phyloP scores from a whole-genome alignment of 2,888 invertebrate species.

The Frankliniella fusca region DNA sequence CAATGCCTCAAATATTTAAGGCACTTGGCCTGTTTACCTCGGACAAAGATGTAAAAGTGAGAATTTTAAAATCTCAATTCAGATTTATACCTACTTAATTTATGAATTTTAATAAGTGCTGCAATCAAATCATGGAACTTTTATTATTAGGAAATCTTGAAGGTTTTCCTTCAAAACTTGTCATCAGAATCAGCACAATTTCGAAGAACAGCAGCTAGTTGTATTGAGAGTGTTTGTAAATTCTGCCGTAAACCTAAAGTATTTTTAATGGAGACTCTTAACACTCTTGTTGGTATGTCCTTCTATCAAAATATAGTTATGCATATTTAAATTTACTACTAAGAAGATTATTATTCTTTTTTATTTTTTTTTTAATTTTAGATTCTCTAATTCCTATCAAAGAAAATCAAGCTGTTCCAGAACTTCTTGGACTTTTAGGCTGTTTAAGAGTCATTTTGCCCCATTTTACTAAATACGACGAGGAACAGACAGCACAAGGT shows the following conservation, averaged over 20 bases:
- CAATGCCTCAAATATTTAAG: slow-evolving; percentile 62
- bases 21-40: slow-evolving; percentile 64
- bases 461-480: slow-evolving; percentile 42
- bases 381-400: slow-evolving; percentile 57
- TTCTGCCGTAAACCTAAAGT: slow-evolving; percentile 67
- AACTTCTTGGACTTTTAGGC: slow-evolving; percentile 58
- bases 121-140: background rate
- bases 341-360: slow-evolving; percentile 30
- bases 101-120: background rate
- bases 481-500: slow-evolving; percentile 36
- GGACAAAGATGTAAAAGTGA: slow-evolving; percentile 66
- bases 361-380: slow-evolving; percentile 42
- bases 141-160: slow-evolving; percentile 57
- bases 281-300: slow-evolving; percentile 55
- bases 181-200: slow-evolving; percentile 60
- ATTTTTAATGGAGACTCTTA: slow-evolving; percentile 65
- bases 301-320: slow-evolving; percentile 27
- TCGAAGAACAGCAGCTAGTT: slow-evolving; percentile 74
- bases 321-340: background rate
- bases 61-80: slow-evolving; percentile 14
- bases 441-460: slow-evolving; percentile 56
- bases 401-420: slow-evolving; percentile 49
- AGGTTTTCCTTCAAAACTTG: slow-evolving; percentile 63
- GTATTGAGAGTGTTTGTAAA: slow-evolving; percentile 74
- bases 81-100: background rate